Percentiles rank a stretch among this genome's conserved stretches.
phyloP scores from a whole-genome alignment of 2,113 vertebrate genomes.

The Gila orcuttii region DNA sequence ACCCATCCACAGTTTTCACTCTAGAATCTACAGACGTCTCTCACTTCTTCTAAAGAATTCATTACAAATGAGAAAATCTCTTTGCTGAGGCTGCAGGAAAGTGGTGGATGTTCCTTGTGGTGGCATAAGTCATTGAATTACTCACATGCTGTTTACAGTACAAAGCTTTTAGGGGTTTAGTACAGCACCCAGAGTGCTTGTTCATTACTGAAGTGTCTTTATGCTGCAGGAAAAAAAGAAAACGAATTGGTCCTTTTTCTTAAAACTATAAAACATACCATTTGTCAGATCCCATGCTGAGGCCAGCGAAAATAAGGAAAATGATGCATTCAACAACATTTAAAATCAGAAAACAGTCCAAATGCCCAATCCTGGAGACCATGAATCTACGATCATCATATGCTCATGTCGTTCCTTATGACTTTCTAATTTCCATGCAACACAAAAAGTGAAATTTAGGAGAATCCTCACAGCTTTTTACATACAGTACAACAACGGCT shows the following conservation, averaged over 20 bases:
- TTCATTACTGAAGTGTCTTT: conserved; percentile 1
- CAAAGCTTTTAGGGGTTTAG: conserved; percentile 45
- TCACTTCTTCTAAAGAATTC: not conserved
- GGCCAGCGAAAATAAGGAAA: not conserved
- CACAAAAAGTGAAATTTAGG: not conserved
- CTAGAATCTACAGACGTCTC: not conserved
- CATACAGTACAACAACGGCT: not conserved
- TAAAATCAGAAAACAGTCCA: not conserved
- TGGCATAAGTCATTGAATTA: conserved; percentile 29
- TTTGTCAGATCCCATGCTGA: not conserved
- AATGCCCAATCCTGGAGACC: not conserved
- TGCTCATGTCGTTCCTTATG: not conserved
- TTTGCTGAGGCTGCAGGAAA: not conserved
- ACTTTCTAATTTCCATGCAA: not conserved
- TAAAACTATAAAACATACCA: conserved; percentile 1
- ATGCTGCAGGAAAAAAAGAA: not conserved
- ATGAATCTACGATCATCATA: not conserved
- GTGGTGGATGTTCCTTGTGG: not conserved
- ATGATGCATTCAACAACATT: not conserved
- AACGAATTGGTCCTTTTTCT: not conserved
- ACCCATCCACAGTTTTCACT: no score
- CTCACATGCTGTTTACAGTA: conserved; percentile 48
- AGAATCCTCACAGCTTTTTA: not conserved
- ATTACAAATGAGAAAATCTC: not conserved
- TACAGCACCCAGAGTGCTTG: conserved; percentile 32